Evolutionary conservation across 1,140 invertebrate genomes (phyloP).

Genomic region (Drosophila gunungcola): DNA sequence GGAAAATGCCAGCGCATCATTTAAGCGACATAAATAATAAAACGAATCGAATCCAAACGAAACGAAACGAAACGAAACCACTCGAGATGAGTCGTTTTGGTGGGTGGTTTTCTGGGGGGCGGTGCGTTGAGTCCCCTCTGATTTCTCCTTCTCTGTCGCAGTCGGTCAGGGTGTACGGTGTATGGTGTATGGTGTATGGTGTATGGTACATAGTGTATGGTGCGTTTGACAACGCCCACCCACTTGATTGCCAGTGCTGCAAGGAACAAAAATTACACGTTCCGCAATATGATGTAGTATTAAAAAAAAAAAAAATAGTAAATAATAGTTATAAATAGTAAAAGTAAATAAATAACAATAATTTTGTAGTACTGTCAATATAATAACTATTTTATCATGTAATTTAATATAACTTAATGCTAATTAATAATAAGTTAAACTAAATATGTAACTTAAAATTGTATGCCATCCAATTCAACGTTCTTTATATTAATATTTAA

Average conservation of each 20-base stretch:
- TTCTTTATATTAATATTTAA: too few species aligned
- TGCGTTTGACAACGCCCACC: constrained; percentile 54
- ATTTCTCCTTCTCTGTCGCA: constrained; percentile 33
- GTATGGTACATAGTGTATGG: neutral
- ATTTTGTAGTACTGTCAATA: too few species aligned
- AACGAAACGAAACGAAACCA: constrained; percentile 10
- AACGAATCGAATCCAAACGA: constrained; percentile 16
- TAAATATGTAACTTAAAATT: too few species aligned
- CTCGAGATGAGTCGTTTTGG: constrained; percentile 18
- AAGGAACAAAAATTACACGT: neutral
- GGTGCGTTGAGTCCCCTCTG: neutral
- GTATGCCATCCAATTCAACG: too few species aligned
- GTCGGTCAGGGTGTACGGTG: constrained; percentile 62
- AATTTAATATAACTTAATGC: too few species aligned
- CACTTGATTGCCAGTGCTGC: constrained; percentile 44
- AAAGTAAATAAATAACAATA: too few species aligned
- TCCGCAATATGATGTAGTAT: too few species aligned
- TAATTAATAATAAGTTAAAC: too few species aligned
- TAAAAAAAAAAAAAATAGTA: too few species aligned
- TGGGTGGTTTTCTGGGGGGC: neutral
- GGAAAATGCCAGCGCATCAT: constrained; percentile 70
- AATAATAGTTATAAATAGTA: too few species aligned
- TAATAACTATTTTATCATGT: too few species aligned
- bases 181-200: constrained; percentile 46
- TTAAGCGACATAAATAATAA: constrained; percentile 74